These are phyloP conservation scores for Andricus quercusramuli DNA, from an alignment of 2,888 invertebrate species.

Conservation along the genomic window DNA sequence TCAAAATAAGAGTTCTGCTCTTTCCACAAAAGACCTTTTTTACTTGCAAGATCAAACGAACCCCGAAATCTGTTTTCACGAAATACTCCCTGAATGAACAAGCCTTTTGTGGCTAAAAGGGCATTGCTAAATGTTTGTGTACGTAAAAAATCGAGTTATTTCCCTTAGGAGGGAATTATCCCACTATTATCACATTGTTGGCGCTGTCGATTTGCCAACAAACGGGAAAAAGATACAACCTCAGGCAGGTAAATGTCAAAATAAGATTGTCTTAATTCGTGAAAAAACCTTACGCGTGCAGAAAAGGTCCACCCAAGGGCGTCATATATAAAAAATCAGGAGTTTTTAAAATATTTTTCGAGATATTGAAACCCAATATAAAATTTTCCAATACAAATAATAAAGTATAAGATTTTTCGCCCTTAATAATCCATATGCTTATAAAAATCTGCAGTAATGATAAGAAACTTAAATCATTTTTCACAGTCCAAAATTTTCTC, in stretches of 20 bases:
- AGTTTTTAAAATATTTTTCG: too few relatives aligned
- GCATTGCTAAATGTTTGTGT: slow-evolving; percentile 26
- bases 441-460: too few relatives aligned
- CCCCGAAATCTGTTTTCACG: slow-evolving; percentile 31
- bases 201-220: slow-evolving; percentile 21
- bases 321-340: neutral
- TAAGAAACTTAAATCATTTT: too few relatives aligned
- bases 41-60: slow-evolving; percentile 19
- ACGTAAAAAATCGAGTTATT: slow-evolving; percentile 37
- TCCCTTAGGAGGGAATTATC: slow-evolving; percentile 21
- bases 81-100: slow-evolving; percentile 25
- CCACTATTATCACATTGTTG: slow-evolving; percentile 25
- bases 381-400: too few relatives aligned
- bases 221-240: neutral
- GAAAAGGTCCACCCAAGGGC: neutral
- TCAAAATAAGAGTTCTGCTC: slow-evolving; percentile 14
- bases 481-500: too few relatives aligned
- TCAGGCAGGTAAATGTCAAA: slow-evolving; percentile 26
- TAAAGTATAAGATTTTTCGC: too few relatives aligned
- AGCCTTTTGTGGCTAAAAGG: slow-evolving; percentile 19
- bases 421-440: too few relatives aligned
- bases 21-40: neutral
- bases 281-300: slow-evolving; percentile 1
- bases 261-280: slow-evolving; percentile 25
- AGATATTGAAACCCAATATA: too few relatives aligned